Percentiles rank a stretch among this genome's conserved stretches.
These are phyloP conservation scores for Drosophila repleta DNA, from an alignment of 1,140 invertebrate genomes.

Conservation along the genomic window DNA sequence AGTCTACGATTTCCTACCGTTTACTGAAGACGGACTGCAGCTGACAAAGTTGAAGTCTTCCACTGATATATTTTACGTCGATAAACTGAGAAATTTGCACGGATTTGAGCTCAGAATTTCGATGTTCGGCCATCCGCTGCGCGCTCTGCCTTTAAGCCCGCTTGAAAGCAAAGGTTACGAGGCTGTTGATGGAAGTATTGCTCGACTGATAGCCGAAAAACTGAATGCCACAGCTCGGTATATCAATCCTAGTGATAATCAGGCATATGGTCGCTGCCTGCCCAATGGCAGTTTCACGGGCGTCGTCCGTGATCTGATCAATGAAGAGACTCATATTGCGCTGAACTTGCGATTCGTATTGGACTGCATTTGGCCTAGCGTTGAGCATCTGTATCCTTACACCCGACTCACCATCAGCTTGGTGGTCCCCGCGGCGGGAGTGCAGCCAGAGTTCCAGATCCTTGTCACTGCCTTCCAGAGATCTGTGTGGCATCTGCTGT, in stretches of 20 bases:
- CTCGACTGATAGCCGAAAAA: slow-evolving; percentile 35
- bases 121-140: slow-evolving; percentile 65
- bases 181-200: slow-evolving; percentile 60
- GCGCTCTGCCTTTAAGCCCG: slow-evolving; percentile 49
- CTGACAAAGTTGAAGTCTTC: slow-evolving; percentile 13
- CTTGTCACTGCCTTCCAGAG: slow-evolving; percentile 65
- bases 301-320: slow-evolving; percentile 50
- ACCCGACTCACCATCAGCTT: slow-evolving; percentile 47
- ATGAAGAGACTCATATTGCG: slow-evolving; percentile 56
- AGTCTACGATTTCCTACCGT: slow-evolving; percentile 72
- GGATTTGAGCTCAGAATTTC: slow-evolving; percentile 64
- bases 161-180: slow-evolving; percentile 47
- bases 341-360: slow-evolving; percentile 68
- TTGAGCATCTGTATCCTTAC: slow-evolving; percentile 69
- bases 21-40: slow-evolving; percentile 46
- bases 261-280: slow-evolving; percentile 67
- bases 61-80: slow-evolving; percentile 25
- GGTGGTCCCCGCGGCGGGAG: slow-evolving; percentile 67
- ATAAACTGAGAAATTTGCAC: slow-evolving; percentile 59
- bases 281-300: slow-evolving; percentile 63
- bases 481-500: slow-evolving; percentile 58
- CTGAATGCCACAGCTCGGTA: slow-evolving; percentile 71
- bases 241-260: slow-evolving; percentile 54
- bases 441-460: slow-evolving; percentile 67
- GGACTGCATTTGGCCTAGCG: slow-evolving; percentile 54